A percentile compares a stretch with the other conserved stretches of the same genome.
These are phyloP conservation scores for Notodonta dromedarius DNA, from an alignment of 2,888 invertebrate genomes.

Conservation along the genomic window DNA sequence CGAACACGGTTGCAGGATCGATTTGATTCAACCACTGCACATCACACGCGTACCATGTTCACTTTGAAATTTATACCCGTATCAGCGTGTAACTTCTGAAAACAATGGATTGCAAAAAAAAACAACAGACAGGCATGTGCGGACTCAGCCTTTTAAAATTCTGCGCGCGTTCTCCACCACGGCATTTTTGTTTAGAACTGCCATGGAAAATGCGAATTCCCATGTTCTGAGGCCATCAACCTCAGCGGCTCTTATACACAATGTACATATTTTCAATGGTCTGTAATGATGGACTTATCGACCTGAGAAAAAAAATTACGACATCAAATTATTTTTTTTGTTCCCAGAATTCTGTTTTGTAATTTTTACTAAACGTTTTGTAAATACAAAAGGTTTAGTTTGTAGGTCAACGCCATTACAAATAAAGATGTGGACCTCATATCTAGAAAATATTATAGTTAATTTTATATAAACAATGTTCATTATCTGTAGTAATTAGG, in stretches of 20 bases:
- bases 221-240: constrained; percentile 49
- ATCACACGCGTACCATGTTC: neutral
- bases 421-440: too few relatives aligned
- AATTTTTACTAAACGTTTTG: too few relatives aligned
- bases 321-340: too few relatives aligned
- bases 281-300: neutral
- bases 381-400: too few relatives aligned
- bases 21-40: neutral
- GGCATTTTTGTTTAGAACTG: constrained; percentile 42
- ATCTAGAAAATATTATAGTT: too few relatives aligned
- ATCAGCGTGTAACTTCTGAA: neutral
- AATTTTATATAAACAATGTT: too few relatives aligned
- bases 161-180: constrained; percentile 37
- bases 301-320: too few relatives aligned
- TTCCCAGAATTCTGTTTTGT: too few relatives aligned
- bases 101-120: constrained; percentile 28
- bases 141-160: constrained; percentile 39
- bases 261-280: constrained; percentile 11
- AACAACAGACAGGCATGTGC: constrained; percentile 25
- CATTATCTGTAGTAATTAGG: too few relatives aligned
- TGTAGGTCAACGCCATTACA: too few relatives aligned
- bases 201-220: constrained; percentile 41
- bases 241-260: constrained; percentile 40
- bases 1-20: too few relatives aligned
- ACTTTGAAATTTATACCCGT: neutral